Conservation (phyloP, 2,113 vertebrate genomes). For the Microcebus tavaratra region DNA sequence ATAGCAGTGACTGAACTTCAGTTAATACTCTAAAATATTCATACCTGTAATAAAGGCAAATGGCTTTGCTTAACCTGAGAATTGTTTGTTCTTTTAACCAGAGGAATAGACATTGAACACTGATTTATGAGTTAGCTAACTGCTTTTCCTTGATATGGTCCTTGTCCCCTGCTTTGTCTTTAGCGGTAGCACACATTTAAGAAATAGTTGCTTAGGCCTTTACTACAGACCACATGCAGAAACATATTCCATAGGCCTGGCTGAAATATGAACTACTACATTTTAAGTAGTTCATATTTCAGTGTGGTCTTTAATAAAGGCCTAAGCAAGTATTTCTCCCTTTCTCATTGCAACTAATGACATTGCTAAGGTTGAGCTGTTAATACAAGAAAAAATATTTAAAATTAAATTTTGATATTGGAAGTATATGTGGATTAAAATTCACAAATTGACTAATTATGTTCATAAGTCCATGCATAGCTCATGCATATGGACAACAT, state of each 20-base stretch:
- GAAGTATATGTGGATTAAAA: background rate
- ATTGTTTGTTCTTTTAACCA: background rate
- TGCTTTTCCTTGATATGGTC: background rate
- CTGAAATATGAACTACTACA: background rate
- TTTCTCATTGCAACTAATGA: background rate
- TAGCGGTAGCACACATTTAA: background rate
- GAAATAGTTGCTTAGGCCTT: background rate
- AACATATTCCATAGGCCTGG: background rate
- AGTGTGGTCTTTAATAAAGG: background rate
- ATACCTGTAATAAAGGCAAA: slow-evolving; percentile 20
- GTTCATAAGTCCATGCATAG: background rate
- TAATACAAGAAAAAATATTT: background rate
- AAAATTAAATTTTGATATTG: slow-evolving; percentile 26
- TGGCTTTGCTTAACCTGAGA: slow-evolving; percentile 38
- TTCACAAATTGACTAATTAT: background rate
- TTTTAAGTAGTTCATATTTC: background rate
- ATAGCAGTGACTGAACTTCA: slow-evolving; percentile 23
- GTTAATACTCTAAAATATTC: slow-evolving; percentile 54
- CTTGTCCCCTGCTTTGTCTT: background rate
- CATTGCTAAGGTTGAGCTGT: background rate
- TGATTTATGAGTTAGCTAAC: background rate
- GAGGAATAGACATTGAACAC: background rate
- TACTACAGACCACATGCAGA: background rate
- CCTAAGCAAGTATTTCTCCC: background rate
- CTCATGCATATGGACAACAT: background rate